Base-by-base conservation (phyloP, 2,888 invertebrate genomes). In the Euplexia lucipara region DNA sequence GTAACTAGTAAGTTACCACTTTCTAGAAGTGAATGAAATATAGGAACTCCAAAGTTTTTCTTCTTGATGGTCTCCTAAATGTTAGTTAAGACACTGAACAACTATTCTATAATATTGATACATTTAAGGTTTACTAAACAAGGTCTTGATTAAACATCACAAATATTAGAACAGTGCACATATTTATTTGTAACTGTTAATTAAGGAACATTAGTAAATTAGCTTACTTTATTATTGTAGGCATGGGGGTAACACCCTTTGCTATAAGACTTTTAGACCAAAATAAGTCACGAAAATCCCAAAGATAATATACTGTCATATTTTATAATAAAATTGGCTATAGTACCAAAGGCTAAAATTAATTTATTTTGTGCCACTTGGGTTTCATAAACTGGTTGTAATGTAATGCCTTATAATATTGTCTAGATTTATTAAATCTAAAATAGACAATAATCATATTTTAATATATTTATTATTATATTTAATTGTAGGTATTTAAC, bases 381-480 rank as follows among this genome's bases (percentile, higher is more conserved):
- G 81, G 89, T 89, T 89, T 87, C 88, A 90, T 85, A 83, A 83
- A 83, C 89, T 90, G 90, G 87, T 92, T 91, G 91, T 91, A 88
- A 75, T 78, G 86, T 86, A 86, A 88, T 89, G 86, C 85, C 86
- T 82, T 81, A 88, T 81, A 84, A 86, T 87, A 86, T 90, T 89
- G 86, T 86, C 85, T 90, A 89, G 81, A 87, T 90, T 88, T 89
- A 70, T 68, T 39, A 62, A 73, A 73, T 77, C 41, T 63, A 45
- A 64, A 61, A 65, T 82, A 66, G 81, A 71, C 83, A 81, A 81
- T 78, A 84, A 87, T 85, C 85, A 83, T 92, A 91, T 81, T 79
- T 80, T 87, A 84, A 83, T 91, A 91, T 91, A 92, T 88, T 88
- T 92, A 93, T 88, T 91, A 93, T 90, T 91, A 92, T 92, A 94